Conservation (phyloP, 2,797 vertebrate genomes). For the Enoplosus armatus region DNA sequence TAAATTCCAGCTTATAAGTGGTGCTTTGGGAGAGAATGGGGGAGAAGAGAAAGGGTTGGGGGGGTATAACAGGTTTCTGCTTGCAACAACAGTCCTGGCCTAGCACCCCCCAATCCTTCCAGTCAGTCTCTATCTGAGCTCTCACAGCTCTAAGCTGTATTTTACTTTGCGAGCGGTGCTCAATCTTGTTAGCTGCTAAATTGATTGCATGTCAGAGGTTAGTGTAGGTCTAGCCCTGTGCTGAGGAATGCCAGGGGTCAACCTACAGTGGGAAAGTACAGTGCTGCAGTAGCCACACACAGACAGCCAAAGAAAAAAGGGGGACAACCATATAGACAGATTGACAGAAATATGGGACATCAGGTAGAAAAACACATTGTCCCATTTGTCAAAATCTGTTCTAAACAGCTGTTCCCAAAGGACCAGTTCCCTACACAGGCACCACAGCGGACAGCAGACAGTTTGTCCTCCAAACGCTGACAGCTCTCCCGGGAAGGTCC, state of each 20-base stretch:
- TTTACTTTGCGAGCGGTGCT: slow-evolving; percentile 53
- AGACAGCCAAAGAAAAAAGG: not conserved
- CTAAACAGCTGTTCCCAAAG: slow-evolving; percentile 67
- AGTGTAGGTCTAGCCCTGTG: slow-evolving; percentile 46
- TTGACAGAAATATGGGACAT: slow-evolving; percentile 38
- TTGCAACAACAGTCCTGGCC: slow-evolving; percentile 56
- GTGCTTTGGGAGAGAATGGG: slow-evolving; percentile 75
- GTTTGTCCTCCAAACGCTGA: slow-evolving; percentile 73
- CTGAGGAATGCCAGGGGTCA: slow-evolving; percentile 41
- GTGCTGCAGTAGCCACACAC: slow-evolving; percentile 6
- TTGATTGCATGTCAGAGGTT: slow-evolving; percentile 77
- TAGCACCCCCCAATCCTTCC: slow-evolving; percentile 52
- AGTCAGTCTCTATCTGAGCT: slow-evolving; percentile 40
- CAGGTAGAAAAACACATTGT: slow-evolving; percentile 45
- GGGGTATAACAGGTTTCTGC: slow-evolving; percentile 68
- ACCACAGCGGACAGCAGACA: slow-evolving; percentile 65
- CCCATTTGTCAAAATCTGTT: slow-evolving; percentile 68
- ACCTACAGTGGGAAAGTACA: slow-evolving; percentile 11
- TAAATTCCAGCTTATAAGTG: slow-evolving; percentile 81
- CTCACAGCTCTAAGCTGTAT: slow-evolving; percentile 49
- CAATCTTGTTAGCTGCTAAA: slow-evolving; percentile 73
- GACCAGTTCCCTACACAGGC: slow-evolving; percentile 58
- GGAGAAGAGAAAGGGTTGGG: slow-evolving; percentile 40
- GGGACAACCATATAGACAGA: slow-evolving; percentile 6
- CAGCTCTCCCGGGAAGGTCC: slow-evolving; percentile 69